Evolutionary conservation across 1,140 invertebrate species (phyloP).

Genomic region (Drosophila nigrodunni): DNA sequence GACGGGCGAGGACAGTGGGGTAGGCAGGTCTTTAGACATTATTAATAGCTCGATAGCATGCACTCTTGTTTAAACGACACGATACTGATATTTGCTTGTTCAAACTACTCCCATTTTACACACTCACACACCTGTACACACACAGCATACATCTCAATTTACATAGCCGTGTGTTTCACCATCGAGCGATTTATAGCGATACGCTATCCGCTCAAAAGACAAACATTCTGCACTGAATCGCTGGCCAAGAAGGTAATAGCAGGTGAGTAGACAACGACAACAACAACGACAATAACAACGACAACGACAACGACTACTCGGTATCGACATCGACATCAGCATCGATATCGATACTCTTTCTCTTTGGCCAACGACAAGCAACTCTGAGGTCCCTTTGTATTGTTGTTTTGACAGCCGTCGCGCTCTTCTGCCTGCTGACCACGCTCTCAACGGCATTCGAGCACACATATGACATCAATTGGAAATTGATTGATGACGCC

Average conservation of each 20-base stretch:
- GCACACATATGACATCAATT: constrained; percentile 83
- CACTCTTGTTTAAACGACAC: constrained; percentile 31
- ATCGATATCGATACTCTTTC: too few relatives aligned
- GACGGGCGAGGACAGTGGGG: neutral
- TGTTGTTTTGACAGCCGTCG: constrained; percentile 84
- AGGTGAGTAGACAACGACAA: constrained; percentile 60
- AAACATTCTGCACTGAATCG: constrained; percentile 89
- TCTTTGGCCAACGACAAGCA: constrained; percentile 7
- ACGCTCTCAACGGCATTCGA: constrained; percentile 89
- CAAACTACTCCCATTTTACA: constrained; percentile 22
- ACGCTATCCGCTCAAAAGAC: constrained; percentile 90
- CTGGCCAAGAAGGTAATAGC: constrained; percentile 87
- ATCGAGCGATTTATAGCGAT: constrained; percentile 92
- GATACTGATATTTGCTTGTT: constrained; percentile 44
- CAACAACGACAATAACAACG: neutral
- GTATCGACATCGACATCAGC: too few relatives aligned
- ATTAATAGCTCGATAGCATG: constrained; percentile 44
- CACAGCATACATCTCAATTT: constrained; percentile 89
- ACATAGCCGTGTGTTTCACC: constrained; percentile 92
- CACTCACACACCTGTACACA: neutral
- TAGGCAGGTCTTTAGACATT: constrained; percentile 10
- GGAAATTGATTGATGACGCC: constrained; percentile 72
- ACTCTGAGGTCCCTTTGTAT: constrained; percentile 28
- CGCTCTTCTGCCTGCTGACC: constrained; percentile 88
- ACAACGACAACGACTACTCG: neutral